Evolutionary conservation across 2,888 invertebrate genomes (phyloP).

Genomic region (Resseliella maxima): DNA sequence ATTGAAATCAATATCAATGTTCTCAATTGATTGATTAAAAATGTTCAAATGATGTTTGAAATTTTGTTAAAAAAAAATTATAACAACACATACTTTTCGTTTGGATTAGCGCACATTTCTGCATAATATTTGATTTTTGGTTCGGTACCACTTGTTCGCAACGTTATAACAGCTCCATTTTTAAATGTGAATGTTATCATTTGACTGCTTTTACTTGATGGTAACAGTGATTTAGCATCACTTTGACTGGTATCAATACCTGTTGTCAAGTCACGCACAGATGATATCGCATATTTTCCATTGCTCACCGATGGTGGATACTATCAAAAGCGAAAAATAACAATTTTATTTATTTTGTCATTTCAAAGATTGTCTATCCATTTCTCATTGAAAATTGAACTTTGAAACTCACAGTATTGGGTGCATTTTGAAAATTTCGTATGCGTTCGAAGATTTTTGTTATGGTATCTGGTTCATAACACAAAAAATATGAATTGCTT

Average conservation of each 20-base stretch:
- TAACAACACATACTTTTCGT: conserved; percentile 70
- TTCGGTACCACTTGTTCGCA: conserved; percentile 98
- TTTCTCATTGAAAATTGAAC: background rate
- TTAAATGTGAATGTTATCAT: conserved; percentile 96
- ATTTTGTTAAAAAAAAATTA: background rate
- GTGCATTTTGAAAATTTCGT: conserved; percentile 75
- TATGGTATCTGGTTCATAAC: conserved; percentile 78
- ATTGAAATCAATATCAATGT: background rate
- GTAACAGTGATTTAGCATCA: conserved; percentile 77
- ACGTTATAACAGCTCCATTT: conserved; percentile 86
- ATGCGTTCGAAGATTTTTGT: conserved; percentile 83
- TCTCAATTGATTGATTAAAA: conserved; percentile 32
- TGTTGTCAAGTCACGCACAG: conserved; percentile 88
- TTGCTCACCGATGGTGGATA: conserved; percentile 77
- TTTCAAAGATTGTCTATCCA: background rate
- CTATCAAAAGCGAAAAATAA: conserved; percentile 65
- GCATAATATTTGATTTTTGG: conserved; percentile 99
- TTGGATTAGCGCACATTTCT: conserved; percentile 81
- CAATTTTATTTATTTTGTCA: background rate
- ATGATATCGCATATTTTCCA: conserved; percentile 74
- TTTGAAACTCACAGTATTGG: conserved; percentile 68
- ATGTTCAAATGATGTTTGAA: background rate
- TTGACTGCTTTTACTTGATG: conserved; percentile 76
- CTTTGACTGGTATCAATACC: conserved; percentile 78
- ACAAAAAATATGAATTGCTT: conserved; percentile 89